phyloP scores from a whole-genome alignment of 2,797 vertebrate species.

The Aulostomus chinensis region DNA sequence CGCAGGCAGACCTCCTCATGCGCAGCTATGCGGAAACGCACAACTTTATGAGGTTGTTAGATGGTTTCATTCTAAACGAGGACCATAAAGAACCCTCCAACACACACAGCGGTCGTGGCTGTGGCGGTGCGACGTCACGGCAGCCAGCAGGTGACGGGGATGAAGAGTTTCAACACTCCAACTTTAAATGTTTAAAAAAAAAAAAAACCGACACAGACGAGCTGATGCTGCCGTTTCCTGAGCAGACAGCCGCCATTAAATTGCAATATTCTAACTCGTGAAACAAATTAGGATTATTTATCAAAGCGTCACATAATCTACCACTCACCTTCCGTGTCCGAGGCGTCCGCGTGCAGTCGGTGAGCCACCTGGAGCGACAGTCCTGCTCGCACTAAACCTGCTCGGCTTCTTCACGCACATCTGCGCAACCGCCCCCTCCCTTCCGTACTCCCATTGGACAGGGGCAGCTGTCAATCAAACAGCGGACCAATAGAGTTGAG shows the following conservation, averaged over 20 bases:
- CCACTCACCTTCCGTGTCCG: conserved; percentile 46
- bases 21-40: too few relatives aligned
- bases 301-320: rapidly evolving
- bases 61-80: too few relatives aligned
- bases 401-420: conserved; percentile 17
- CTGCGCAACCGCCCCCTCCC: conserved; percentile 33
- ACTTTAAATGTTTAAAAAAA: not conserved
- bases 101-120: too few relatives aligned
- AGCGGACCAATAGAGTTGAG: conserved; percentile 11
- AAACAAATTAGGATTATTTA: rapidly evolving
- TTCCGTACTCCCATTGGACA: conserved; percentile 44
- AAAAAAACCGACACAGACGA: not conserved
- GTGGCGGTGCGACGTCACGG: too few relatives aligned
- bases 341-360: conserved; percentile 2
- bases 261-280: too few relatives aligned
- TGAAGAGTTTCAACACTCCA: not conserved
- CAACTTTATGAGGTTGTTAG: too few relatives aligned
- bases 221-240: not conserved
- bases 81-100: too few relatives aligned
- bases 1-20: too few relatives aligned
- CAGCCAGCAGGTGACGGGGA: not conserved
- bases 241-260: not conserved
- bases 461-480: conserved; percentile 4
- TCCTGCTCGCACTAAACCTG: conserved; percentile 4
- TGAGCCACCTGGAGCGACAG: not conserved